Conservation (phyloP, 1,140 invertebrate species). For the Triops cancriformis region DNA sequence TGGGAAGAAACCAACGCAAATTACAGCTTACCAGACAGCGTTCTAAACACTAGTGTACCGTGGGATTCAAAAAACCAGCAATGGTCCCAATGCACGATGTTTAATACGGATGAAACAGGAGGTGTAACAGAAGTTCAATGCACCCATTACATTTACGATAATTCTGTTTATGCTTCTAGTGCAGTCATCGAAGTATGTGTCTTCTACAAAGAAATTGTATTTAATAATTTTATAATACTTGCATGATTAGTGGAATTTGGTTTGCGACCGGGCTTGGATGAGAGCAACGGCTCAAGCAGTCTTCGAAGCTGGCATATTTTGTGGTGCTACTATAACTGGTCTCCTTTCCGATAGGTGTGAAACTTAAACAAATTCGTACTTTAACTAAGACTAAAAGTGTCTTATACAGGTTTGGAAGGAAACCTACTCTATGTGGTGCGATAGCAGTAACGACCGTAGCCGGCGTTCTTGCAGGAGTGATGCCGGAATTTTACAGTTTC, state of each 20-base stretch:
- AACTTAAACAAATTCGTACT: too few relatives aligned
- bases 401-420: constrained; percentile 31
- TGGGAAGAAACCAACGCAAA: background rate
- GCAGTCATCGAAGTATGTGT: background rate
- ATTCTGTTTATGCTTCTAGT: background rate
- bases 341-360: background rate
- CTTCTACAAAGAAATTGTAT: background rate
- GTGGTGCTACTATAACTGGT: background rate
- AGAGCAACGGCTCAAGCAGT: background rate
- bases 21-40: background rate
- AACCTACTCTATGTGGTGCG: constrained; percentile 22
- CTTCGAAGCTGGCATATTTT: background rate
- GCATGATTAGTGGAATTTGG: background rate
- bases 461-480: constrained; percentile 31
- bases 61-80: background rate
- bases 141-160: background rate
- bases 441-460: constrained; percentile 28
- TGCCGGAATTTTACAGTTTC: constrained; percentile 31
- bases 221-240: too few relatives aligned
- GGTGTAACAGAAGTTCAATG: background rate
- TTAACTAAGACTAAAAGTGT: background rate
- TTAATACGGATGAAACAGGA: background rate
- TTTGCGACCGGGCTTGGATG: background rate
- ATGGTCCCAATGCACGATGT: background rate
- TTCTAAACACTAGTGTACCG: background rate